Evolutionary conservation across 2,113 vertebrate genomes (phyloP).

Genomic region (Stigmatopora argus): DNA sequence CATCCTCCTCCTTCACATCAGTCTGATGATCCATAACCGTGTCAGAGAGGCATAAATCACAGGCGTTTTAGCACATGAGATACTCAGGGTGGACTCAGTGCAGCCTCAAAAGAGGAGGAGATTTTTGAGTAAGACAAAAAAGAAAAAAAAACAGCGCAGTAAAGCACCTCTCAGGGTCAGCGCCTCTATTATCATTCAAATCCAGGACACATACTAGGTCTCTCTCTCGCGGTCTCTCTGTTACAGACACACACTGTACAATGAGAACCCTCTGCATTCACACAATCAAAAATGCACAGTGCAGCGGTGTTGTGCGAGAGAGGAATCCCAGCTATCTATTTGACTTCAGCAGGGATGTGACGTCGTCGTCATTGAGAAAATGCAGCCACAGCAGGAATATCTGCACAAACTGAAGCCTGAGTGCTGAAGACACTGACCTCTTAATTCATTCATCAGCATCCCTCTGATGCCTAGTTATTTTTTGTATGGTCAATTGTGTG

Average conservation of each 20-base stretch:
- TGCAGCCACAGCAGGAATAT: constrained; percentile 44
- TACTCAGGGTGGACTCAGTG: constrained; percentile 12
- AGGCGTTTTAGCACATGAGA: constrained; percentile 46
- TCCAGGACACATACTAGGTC: constrained; percentile 19
- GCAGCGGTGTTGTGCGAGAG: constrained; percentile 27
- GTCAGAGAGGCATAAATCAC: constrained; percentile 40
- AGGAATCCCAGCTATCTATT: constrained; percentile 41
- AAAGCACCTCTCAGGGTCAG: constrained; percentile 56
- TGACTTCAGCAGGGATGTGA: constrained; percentile 48
- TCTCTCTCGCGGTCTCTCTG: not conserved
- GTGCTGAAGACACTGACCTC: constrained; percentile 23
- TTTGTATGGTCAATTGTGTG: not conserved
- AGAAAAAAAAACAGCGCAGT: constrained; percentile 40
- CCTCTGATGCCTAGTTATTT: not conserved
- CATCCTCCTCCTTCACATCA: constrained; percentile 34
- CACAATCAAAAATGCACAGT: constrained; percentile 23
- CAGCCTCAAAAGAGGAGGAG: constrained; percentile 25
- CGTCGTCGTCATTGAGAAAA: constrained; percentile 38
- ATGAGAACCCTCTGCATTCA: constrained; percentile 2
- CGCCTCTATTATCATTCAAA: constrained; percentile 61
- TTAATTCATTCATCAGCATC: constrained; percentile 3
- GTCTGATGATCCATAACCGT: constrained; percentile 30
- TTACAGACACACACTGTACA: not conserved
- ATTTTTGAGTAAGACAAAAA: constrained; percentile 29
- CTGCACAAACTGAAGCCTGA: constrained; percentile 22